A percentile compares a stretch with the other conserved stretches of the same genome.
phyloP scores from a whole-genome alignment of 2,888 invertebrate species.

The Beris morrisii region DNA sequence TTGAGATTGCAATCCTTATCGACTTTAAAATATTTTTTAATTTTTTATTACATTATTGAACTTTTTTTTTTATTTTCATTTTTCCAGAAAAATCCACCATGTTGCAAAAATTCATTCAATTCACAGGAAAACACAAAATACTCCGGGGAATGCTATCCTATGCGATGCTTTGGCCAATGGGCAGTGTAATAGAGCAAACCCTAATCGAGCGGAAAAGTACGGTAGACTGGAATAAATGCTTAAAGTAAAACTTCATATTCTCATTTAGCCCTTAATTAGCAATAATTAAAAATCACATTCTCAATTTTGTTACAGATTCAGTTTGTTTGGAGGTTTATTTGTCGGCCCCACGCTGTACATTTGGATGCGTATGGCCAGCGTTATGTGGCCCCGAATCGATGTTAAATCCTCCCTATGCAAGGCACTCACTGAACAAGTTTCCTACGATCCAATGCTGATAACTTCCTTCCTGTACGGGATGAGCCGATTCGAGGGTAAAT shows the following conservation, averaged over 20 bases:
- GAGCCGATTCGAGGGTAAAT: constrained; percentile 62
- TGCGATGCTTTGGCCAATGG: constrained; percentile 62
- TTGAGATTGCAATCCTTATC: too few species aligned
- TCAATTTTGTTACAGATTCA: constrained; percentile 56
- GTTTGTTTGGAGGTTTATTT: constrained; percentile 66
- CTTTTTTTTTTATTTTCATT: not conserved
- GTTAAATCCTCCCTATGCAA: constrained; percentile 55
- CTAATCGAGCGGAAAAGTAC: constrained; percentile 58
- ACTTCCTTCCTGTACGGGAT: constrained; percentile 63
- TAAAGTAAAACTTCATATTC: constrained; percentile 49
- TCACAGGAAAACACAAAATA: constrained; percentile 59
- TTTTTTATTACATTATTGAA: too few species aligned
- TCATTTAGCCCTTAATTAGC: not conserved
- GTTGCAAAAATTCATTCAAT: constrained; percentile 55
- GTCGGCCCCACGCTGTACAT: constrained; percentile 69
- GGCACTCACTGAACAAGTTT: constrained; percentile 60
- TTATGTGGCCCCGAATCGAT: constrained; percentile 55
- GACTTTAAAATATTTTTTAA: too few species aligned
- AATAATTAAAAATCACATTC: constrained; percentile 3
- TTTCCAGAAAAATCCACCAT: constrained; percentile 41
- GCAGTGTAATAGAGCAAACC: constrained; percentile 62
- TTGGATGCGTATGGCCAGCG: constrained; percentile 66
- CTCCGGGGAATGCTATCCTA: constrained; percentile 64
- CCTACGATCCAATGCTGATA: constrained; percentile 64
- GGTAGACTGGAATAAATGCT: constrained; percentile 62